Evolutionary conservation across 2,888 invertebrate species (phyloP).

Genomic region (Gryllus longicercus): DNA sequence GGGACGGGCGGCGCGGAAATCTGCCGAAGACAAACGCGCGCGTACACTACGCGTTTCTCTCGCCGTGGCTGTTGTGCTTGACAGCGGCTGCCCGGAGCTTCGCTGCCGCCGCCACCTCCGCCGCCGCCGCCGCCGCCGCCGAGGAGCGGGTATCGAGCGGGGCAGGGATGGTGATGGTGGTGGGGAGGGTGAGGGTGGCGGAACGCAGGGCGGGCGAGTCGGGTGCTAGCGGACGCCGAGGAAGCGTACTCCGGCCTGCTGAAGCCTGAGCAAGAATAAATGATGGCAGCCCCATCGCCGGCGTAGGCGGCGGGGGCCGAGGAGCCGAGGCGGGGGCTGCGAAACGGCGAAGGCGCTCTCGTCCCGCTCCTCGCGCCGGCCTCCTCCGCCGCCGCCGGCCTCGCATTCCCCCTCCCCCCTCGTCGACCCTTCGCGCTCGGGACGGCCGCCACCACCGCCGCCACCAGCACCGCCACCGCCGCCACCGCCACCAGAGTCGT

Average conservation of each 20-base stretch:
- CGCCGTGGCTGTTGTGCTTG: background rate
- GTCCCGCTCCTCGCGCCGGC: no score
- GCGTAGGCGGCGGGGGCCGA: background rate
- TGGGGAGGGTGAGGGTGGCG: background rate
- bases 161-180: background rate
- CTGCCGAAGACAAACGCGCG: background rate
- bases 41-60: background rate
- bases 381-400: no score
- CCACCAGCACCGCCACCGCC: no score
- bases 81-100: background rate
- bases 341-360: background rate
- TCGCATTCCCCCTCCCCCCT: no score
- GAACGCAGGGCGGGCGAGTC: background rate
- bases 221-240: background rate
- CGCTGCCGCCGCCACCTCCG: background rate
- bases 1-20: background rate
- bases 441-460: no score
- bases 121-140: background rate
- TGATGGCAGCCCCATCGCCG: slow-evolving; percentile 2
- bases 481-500: no score
- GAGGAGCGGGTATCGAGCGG: background rate
- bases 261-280: slow-evolving; percentile 17
- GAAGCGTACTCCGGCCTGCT: slow-evolving; percentile 3
- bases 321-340: background rate
- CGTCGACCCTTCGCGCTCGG: no score